Evolutionary conservation across 1,140 invertebrate species (phyloP).

Genomic region (Cotesia vestalis): DNA sequence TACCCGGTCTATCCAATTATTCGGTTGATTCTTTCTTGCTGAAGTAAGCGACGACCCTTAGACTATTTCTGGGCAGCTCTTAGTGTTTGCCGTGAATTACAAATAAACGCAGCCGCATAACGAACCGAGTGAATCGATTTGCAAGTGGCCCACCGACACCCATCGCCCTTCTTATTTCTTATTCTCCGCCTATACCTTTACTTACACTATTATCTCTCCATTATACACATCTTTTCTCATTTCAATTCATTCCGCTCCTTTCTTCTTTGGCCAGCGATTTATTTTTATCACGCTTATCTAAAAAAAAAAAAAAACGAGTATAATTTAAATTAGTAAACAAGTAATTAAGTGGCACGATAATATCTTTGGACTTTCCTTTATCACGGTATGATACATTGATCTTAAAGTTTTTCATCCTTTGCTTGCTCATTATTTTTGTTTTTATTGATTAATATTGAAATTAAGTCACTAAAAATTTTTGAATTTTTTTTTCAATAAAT

Average conservation of each 20-base stretch:
- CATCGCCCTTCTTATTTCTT: conserved; percentile 11
- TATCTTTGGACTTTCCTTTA: too few relatives aligned
- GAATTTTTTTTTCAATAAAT: too few relatives aligned
- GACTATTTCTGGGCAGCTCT: conserved; percentile 17
- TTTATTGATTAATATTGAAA: too few relatives aligned
- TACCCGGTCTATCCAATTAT: conserved; percentile 11
- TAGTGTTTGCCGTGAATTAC: conserved; percentile 27
- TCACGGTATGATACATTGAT: not conserved
- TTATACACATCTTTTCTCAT: too few relatives aligned
- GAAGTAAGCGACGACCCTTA: conserved; percentile 3
- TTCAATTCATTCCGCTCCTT: too few relatives aligned
- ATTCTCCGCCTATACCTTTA: not conserved
- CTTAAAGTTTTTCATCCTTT: not conserved
- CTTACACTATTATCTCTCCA: too few relatives aligned
- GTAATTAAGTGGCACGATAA: not conserved
- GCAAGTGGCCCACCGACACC: conserved; percentile 16
- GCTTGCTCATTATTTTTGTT: not conserved
- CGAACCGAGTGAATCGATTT: conserved; percentile 30
- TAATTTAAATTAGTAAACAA: not conserved
- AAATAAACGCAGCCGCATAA: conserved; percentile 29
- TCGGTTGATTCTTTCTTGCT: conserved; percentile 12
- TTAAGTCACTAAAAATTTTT: too few relatives aligned
- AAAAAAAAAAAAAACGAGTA: not conserved
- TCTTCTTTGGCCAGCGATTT: too few relatives aligned
- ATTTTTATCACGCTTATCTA: too few relatives aligned